Conservation (phyloP, 2,113 vertebrate species). For the Gnathonemus echidnorhynchus region DNA sequence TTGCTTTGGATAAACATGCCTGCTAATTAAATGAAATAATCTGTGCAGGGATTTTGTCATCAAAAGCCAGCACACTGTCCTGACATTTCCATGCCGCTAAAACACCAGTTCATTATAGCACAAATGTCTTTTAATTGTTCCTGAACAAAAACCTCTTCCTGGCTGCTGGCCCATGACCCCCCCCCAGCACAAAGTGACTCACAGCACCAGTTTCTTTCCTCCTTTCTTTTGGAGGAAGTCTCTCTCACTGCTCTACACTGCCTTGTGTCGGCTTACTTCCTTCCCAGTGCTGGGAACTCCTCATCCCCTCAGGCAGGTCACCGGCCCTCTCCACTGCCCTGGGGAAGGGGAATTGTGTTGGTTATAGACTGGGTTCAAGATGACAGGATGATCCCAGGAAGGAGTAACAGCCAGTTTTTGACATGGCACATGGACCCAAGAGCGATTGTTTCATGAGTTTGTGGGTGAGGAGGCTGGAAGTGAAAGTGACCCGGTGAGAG, state of each 20-base stretch:
- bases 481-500: not conserved
- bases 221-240: not conserved
- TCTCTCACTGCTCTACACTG: not conserved
- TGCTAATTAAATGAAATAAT: not conserved
- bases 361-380: not conserved
- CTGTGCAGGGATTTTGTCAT: not conserved
- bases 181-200: not conserved
- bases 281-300: not conserved
- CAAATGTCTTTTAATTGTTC: not conserved
- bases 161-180: not conserved
- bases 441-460: not conserved
- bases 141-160: not conserved
- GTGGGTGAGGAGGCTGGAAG: too few species aligned
- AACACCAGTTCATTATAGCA: not conserved
- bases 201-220: not conserved
- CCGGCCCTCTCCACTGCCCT: not conserved
- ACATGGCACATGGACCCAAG: not conserved
- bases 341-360: not conserved
- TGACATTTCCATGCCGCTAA: not conserved
- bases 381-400: not conserved
- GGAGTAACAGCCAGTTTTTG: not conserved
- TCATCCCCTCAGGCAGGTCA: not conserved
- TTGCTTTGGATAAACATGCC: not conserved
- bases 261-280: slow-evolving; percentile 6
- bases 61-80: not conserved